These are phyloP conservation scores for Melieria picta DNA, from an alignment of 2,888 invertebrate species.

Conservation along the genomic window DNA sequence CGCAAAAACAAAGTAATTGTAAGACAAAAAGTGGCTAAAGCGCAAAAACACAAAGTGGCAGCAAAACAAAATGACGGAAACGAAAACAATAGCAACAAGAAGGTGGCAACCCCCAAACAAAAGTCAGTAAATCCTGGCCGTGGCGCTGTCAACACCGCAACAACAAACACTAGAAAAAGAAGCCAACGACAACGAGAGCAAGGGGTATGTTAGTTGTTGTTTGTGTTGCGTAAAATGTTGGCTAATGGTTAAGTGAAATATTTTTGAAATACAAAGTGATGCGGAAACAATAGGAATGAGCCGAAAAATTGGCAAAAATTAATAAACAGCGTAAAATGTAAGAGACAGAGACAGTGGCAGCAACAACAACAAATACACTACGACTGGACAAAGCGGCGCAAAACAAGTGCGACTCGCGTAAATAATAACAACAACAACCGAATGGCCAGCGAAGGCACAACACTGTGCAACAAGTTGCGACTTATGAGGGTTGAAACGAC, in stretches of 20 bases:
- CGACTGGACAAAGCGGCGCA: background rate
- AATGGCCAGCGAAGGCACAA: background rate
- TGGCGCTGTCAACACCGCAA: too few species aligned
- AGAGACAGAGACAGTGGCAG: background rate
- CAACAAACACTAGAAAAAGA: too few species aligned
- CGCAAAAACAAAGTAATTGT: too few species aligned
- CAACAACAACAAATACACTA: background rate
- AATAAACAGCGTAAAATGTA: background rate
- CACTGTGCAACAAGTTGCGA: background rate
- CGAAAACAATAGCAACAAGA: too few species aligned
- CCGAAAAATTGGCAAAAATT: conserved; percentile 4
- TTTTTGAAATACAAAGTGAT: background rate
- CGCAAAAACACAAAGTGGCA: too few species aligned
- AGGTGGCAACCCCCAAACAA: too few species aligned
- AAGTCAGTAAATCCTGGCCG: too few species aligned
- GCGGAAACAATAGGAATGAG: background rate
- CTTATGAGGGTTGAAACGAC: background rate
- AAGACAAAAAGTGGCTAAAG: too few species aligned
- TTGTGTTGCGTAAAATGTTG: too few species aligned
- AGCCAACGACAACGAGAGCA: too few species aligned
- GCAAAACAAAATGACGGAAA: too few species aligned
- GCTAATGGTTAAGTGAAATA: background rate
- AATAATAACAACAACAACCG: background rate
- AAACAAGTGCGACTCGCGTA: background rate
- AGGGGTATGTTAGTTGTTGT: too few species aligned